Evolutionary conservation across 1,140 invertebrate genomes (phyloP).

Genomic region (Danaus melanippus): DNA sequence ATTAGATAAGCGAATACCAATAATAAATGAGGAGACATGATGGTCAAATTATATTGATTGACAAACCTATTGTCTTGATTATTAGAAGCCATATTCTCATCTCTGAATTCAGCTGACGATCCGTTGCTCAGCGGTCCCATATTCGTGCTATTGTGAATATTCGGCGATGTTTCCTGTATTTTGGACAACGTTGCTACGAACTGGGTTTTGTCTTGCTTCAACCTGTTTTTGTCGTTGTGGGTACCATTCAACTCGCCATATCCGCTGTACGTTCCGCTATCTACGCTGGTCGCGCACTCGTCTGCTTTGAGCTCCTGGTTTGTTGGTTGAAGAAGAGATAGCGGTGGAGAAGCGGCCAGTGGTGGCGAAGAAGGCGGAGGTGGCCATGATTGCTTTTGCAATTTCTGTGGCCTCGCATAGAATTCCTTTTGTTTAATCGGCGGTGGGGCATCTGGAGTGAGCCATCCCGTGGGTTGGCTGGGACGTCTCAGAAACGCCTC

Average conservation of each 20-base stretch:
- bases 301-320: constrained; percentile 47
- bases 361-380: constrained; percentile 68
- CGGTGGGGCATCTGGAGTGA: constrained; percentile 58
- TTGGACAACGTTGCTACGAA: constrained; percentile 76
- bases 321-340: constrained; percentile 26
- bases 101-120: constrained; percentile 38
- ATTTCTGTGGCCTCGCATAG: constrained; percentile 82
- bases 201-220: constrained; percentile 68
- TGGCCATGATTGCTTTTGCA: constrained; percentile 82
- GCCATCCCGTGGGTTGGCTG: constrained; percentile 76
- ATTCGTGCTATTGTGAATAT: constrained; percentile 53
- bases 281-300: constrained; percentile 59
- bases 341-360: constrained; percentile 50
- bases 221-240: constrained; percentile 47
- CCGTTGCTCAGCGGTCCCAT: constrained; percentile 52
- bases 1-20: too few species aligned
- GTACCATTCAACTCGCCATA: constrained; percentile 61
- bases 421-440: constrained; percentile 79
- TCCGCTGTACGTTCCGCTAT: constrained; percentile 60
- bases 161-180: constrained; percentile 76
- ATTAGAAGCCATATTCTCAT: constrained; percentile 32
- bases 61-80: constrained; percentile 64
- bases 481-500: constrained; percentile 88
- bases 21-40: too few species aligned
- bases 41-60: neutral